Percentiles rank a stretch among this genome's conserved stretches.
Conservation (phyloP, 1,140 invertebrate species). For the Trichomalopsis sarcophagae region DNA sequence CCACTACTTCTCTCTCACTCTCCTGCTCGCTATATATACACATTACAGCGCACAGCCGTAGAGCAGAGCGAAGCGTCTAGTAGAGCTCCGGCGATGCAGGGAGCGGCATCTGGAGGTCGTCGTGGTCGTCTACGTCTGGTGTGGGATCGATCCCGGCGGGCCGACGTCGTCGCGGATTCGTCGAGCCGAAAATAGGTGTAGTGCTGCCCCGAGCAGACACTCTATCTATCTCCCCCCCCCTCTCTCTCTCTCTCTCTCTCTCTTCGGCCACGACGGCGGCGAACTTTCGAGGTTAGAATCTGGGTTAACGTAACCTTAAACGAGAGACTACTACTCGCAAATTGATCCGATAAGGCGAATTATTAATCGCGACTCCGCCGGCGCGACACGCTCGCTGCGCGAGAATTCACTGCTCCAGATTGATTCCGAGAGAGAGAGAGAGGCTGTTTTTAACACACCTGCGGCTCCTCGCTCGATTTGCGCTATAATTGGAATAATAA, state of each 20-base stretch:
- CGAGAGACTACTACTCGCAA: slow-evolving; percentile 45
- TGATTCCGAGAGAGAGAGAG: neutral
- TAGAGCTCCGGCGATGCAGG: neutral
- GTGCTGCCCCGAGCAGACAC: slow-evolving; percentile 3
- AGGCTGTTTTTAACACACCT: too few relatives aligned
- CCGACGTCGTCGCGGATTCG: slow-evolving; percentile 48
- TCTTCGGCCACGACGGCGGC: neutral
- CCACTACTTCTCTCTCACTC: too few relatives aligned
- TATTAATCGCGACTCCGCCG: neutral
- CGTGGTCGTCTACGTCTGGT: slow-evolving; percentile 51
- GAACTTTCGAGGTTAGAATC: slow-evolving; percentile 40
- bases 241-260: slow-evolving; percentile 1
- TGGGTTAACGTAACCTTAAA: slow-evolving; percentile 51
- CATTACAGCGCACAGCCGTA: too few relatives aligned
- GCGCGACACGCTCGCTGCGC: neutral
- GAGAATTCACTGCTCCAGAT: neutral
- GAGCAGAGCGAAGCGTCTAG: neutral
- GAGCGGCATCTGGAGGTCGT: slow-evolving; percentile 61
- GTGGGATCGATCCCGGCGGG: slow-evolving; percentile 44
- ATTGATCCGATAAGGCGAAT: slow-evolving; percentile 52
- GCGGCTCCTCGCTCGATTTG: too few relatives aligned
- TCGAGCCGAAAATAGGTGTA: slow-evolving; percentile 45
- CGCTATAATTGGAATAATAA: too few relatives aligned
- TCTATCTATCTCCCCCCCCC: neutral
- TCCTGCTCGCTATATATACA: neutral